Base-by-base conservation (phyloP, 2,113 vertebrate genomes). In the Cyanoramphus novaezelandiae region DNA sequence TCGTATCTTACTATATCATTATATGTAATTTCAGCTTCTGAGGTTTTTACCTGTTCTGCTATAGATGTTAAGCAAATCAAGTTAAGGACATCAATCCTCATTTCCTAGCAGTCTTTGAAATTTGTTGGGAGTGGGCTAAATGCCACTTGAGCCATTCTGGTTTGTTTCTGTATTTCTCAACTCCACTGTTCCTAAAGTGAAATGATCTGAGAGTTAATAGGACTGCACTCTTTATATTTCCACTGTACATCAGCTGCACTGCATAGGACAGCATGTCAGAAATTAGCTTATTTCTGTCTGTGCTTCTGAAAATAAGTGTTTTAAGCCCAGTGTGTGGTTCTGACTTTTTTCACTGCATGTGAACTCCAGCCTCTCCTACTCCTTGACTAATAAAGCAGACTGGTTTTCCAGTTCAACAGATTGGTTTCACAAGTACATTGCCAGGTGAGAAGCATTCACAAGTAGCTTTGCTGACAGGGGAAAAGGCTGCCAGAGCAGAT, bases 401-500 rank as follows among this genome's bases (percentile, higher is more conserved):
- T 81, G 85, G 44, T 81, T 77, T 93, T 78, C 81, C 82, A 89
- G 88, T 81, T 64, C 64, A 70, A 35, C 90, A 86, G 69, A 35
- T 89, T 91, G 65, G 88, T 78, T 95, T 95, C 85, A 67, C 90
- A 75, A 82, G 74, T 78, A 57, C 50, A 7, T 52, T 57, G 28
- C 28, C 0, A 31, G 82, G 90, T 87, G 85, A 90, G 88, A 93
- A 93, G n/a, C 60, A 7, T 72, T 95, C 1, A 0, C 67, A 68
- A 63, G 77, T 67, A 81, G 77, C 68, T 82, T 68, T 86, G 87
- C 44, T 86, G 92, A 53, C 41, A 80, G 84, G 59, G 72, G 59
- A 94, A 64, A 83, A 80, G 60, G 46, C 74, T 95, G 88, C 78
- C 91, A 82, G 88, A 84, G 88, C 82, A 87, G 60, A 84, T 90